Conservation (phyloP, 2,888 invertebrate species). For the Caenorhabditis uteleia region DNA sequence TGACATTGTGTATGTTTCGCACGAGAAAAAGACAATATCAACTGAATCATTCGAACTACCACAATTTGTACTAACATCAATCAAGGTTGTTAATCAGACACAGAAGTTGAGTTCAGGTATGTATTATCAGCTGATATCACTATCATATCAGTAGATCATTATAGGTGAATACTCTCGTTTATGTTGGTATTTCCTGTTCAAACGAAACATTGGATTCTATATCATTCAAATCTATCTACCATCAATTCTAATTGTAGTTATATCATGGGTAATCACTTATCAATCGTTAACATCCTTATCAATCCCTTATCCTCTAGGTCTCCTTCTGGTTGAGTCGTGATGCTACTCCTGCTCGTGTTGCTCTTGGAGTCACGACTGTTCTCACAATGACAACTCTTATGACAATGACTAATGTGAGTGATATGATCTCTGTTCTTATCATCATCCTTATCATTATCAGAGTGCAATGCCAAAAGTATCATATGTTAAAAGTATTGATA, state of each 20-base stretch:
- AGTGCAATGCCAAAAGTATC: conserved; percentile 86
- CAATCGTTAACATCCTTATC: too few species aligned
- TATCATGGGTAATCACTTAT: conserved; percentile 58
- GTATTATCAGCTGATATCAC: too few species aligned
- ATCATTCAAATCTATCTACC: conserved; percentile 97
- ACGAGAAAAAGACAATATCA: conserved; percentile 34
- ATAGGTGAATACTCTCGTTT: conserved; percentile 70
- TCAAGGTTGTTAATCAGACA: conserved; percentile 45
- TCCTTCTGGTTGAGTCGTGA: conserved; percentile 60
- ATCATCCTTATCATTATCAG: conserved; percentile 23
- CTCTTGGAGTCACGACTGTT: conserved; percentile 63
- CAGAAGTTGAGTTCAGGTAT: conserved; percentile 55
- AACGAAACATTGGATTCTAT: conserved; percentile 96
- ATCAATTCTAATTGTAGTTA: conserved; percentile 73
- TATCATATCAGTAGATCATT: conserved; percentile 9
- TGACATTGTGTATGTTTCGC: conserved; percentile 57
- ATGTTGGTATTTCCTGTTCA: conserved; percentile 73
- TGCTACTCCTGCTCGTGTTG: conserved; percentile 61
- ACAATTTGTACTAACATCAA: conserved; percentile 52
- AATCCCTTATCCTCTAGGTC: conserved; percentile 13
- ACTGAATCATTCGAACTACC: conserved; percentile 48
- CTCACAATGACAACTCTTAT: conserved; percentile 78
- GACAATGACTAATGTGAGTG: conserved; percentile 76
- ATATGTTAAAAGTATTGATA: conserved; percentile 91
- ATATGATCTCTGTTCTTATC: background rate